Percentiles rank a stretch among this genome's conserved stretches.
Conservation (phyloP, 1,140 invertebrate species). For the Glomeris maerens region DNA sequence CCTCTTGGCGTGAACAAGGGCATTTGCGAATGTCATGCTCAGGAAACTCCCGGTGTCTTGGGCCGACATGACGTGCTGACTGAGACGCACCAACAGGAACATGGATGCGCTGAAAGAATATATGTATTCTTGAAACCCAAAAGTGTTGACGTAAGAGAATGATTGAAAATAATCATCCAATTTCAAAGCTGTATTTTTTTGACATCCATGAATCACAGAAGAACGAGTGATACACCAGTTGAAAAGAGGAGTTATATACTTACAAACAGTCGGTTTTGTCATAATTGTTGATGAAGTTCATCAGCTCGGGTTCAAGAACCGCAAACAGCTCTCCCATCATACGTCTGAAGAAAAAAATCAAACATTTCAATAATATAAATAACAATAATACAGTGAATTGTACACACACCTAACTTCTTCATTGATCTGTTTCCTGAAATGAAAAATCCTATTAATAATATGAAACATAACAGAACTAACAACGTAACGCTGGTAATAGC, state of each 20-base stretch:
- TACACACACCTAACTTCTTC: conserved; percentile 24
- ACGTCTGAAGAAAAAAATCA: conserved; percentile 21
- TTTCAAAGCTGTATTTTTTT: too few species aligned
- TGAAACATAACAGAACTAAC: not conserved
- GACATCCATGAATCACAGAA: too few species aligned
- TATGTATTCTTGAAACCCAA: not conserved
- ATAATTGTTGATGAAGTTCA: conserved; percentile 65
- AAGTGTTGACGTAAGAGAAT: conserved; percentile 2
- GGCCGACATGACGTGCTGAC: conserved; percentile 75
- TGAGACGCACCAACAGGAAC: conserved; percentile 75
- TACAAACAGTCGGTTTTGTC: conserved; percentile 79
- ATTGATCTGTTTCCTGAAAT: conserved; percentile 28
- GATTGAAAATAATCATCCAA: conserved; percentile 2
- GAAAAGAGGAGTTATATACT: conserved; percentile 31
- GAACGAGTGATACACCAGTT: conserved; percentile 5
- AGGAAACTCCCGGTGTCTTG: conserved; percentile 83
- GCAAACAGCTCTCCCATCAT: conserved; percentile 81
- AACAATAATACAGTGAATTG: too few species aligned
- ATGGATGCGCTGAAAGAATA: conserved; percentile 62
- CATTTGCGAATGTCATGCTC: conserved; percentile 73
- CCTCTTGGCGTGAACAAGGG: conserved; percentile 82
- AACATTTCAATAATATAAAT: too few species aligned
- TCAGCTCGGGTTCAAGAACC: conserved; percentile 67
- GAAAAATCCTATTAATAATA: not conserved
- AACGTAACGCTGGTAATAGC: not conserved